Evolutionary conservation across 2,888 invertebrate species (phyloP).

Genomic region (Noctuana brunneofusca): DNA sequence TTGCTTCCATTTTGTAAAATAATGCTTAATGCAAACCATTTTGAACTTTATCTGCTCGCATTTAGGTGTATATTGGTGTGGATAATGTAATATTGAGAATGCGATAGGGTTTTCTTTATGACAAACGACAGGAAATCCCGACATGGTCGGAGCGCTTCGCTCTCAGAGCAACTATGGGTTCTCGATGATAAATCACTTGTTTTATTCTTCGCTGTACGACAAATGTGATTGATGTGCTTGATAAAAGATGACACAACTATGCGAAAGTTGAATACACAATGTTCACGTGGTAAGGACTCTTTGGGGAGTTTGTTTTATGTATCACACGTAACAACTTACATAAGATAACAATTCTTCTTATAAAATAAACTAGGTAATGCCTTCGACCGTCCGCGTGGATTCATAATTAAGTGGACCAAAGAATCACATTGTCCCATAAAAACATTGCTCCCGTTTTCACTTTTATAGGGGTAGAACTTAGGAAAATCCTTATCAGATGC

Average conservation of each 20-base stretch:
- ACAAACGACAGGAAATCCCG: slow-evolving; percentile 55
- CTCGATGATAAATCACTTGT: slow-evolving; percentile 30
- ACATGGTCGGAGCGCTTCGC: slow-evolving; percentile 44
- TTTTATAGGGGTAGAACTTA: no score
- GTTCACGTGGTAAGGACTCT: background rate
- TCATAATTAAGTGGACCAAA: no score
- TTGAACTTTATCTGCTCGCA: background rate
- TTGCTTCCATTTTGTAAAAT: slow-evolving; percentile 15
- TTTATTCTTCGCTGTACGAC: slow-evolving; percentile 24
- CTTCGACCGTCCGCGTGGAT: no score
- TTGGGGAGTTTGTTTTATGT: background rate
- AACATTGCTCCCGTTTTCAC: no score
- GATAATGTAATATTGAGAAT: slow-evolving; percentile 15
- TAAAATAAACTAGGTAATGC: no score
- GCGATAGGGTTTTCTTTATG: slow-evolving; percentile 50
- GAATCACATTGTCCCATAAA: no score
- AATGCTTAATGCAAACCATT: background rate
- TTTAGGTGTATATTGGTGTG: slow-evolving; percentile 41
- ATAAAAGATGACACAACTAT: slow-evolving; percentile 10
- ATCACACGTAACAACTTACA: background rate
- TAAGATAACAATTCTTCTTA: no score
- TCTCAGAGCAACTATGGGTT: slow-evolving; percentile 33
- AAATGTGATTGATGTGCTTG: slow-evolving; percentile 25
- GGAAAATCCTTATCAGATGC: no score
- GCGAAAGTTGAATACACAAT: background rate